Evolutionary conservation across 2,797 vertebrate genomes (phyloP), one percentile per base, ranked within the genome.

Genomic region (Psittacula echo): DNA sequence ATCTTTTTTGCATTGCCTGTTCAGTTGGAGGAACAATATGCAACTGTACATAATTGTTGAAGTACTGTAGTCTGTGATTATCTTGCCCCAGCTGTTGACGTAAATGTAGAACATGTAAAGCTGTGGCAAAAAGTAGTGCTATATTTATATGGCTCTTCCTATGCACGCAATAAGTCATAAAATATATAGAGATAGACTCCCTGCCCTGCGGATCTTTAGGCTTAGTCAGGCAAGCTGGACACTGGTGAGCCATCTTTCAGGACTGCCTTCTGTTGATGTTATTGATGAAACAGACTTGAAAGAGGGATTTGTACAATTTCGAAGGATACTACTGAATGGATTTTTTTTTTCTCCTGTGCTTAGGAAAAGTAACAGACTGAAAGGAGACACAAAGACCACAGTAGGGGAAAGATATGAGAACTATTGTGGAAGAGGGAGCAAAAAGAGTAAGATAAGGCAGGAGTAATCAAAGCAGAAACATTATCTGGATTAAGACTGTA

Each of bases 231-330:
- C 47, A 93, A 89, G 70, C 26, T 47, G 58, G 45, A 78, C 58
- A 41, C 0, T 0, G 39, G 62, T 54, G 90, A 94, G 34, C 21
- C 23, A 34, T 74, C 76, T 87, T 83, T 87, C 39, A 80, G 65
- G 45, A 58, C 58, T 81, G 91, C 83, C 66, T 96, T 76, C 58
- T 70, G 42, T 60, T 85, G 34, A 50, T 80, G 37, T 75, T 93
- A 95, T 54, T 94, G 89, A 92, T 77, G 72, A 91, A 86, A 47
- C 77, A 81, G 62, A 74, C 48, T 91, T 92, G 89, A 95, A 95
- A 95, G 90, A 80, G 19, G 50, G 45, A 66, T 90, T 92, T 95
- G 87, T 70, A 76, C 77, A 82, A 91, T n/a, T 56, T n/a, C n/a
- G 87, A 84, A n/a, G 32, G 30, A 62, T 84, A 66, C 29, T 53